Percentiles rank a stretch among this genome's conserved stretches.
Evolutionary conservation across 2,888 invertebrate species (phyloP).

Genomic region (Electrophaes corylata): DNA sequence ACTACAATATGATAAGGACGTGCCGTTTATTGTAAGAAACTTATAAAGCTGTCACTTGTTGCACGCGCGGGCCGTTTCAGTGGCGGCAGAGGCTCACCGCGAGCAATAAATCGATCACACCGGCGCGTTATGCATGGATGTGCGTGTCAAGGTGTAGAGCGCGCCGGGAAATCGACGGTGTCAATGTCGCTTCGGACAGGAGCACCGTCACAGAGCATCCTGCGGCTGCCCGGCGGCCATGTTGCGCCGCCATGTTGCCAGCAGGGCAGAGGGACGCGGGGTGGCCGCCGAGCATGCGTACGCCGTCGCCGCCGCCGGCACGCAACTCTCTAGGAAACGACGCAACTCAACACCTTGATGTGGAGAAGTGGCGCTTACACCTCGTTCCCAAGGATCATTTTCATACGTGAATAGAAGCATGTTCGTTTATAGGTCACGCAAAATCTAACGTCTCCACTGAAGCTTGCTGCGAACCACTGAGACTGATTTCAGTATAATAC

Average conservation of each 20-base stretch:
- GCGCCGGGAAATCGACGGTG: slow-evolving; percentile 64
- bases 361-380: slow-evolving; percentile 58
- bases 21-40: slow-evolving; percentile 61
- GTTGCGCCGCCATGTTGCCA: slow-evolving; percentile 84
- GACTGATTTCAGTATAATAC: slow-evolving; percentile 74
- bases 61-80: slow-evolving; percentile 68
- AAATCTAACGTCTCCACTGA: slow-evolving; percentile 70
- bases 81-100: slow-evolving; percentile 54
- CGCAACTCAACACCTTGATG: slow-evolving; percentile 61
- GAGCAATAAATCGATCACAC: slow-evolving; percentile 68
- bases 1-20: slow-evolving; percentile 64
- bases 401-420: slow-evolving; percentile 50
- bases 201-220: slow-evolving; percentile 77
- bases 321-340: slow-evolving; percentile 70
- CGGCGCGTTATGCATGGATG: slow-evolving; percentile 59
- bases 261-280: slow-evolving; percentile 71
- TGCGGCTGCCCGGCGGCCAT: slow-evolving; percentile 83
- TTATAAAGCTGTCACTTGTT: slow-evolving; percentile 76
- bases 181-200: slow-evolving; percentile 74
- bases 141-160: slow-evolving; percentile 71
- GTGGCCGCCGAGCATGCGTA: slow-evolving; percentile 74
- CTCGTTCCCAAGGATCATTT: slow-evolving; percentile 59
- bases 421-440: slow-evolving; percentile 78
- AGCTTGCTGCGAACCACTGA: slow-evolving; percentile 75
- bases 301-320: slow-evolving; percentile 64